These are phyloP conservation scores for Drosophila nigromelanica DNA, from an alignment of 1,140 invertebrate genomes.

Conservation along the genomic window DNA sequence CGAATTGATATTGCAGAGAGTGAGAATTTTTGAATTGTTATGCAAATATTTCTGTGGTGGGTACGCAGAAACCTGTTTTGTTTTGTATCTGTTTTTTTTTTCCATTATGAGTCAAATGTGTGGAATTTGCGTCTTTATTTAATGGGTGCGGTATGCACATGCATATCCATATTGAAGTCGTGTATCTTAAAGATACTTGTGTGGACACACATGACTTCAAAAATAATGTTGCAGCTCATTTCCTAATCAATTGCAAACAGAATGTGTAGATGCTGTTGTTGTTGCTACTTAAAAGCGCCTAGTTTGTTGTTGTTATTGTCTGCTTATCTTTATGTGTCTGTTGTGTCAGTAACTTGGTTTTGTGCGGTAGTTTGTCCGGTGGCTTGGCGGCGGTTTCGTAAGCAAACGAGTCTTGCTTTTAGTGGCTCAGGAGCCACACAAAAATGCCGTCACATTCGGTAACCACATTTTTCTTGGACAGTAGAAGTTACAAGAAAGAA, in stretches of 20 bases:
- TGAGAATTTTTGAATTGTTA: slow-evolving; percentile 30
- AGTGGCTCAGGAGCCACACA: slow-evolving; percentile 17
- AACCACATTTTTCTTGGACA: slow-evolving; percentile 42
- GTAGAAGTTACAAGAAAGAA: slow-evolving; percentile 27
- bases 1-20: slow-evolving; percentile 9
- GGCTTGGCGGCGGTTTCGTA: slow-evolving; percentile 32
- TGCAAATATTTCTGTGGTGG: slow-evolving; percentile 39
- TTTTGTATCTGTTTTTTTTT: slow-evolving; percentile 32
- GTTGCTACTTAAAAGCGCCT: slow-evolving; percentile 20
- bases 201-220: slow-evolving; percentile 10
- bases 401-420: slow-evolving; percentile 45
- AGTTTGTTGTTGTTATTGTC: slow-evolving; percentile 6
- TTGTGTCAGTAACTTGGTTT: slow-evolving; percentile 44
- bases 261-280: slow-evolving; percentile 1
- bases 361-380: slow-evolving; percentile 8
- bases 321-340: slow-evolving; percentile 20
- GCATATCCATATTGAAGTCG: neutral
- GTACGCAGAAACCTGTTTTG: slow-evolving; percentile 53
- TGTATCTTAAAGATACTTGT: slow-evolving; percentile 1
- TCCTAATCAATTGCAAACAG: slow-evolving; percentile 39
- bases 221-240: slow-evolving; percentile 15
- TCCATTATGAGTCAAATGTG: slow-evolving; percentile 65
- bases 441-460: slow-evolving; percentile 40
- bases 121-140: slow-evolving; percentile 49
- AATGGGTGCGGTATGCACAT: slow-evolving; percentile 51